These are phyloP conservation scores for Ciconia stormi DNA, from an alignment of 2,113 vertebrate genomes.

Conservation along the genomic window DNA sequence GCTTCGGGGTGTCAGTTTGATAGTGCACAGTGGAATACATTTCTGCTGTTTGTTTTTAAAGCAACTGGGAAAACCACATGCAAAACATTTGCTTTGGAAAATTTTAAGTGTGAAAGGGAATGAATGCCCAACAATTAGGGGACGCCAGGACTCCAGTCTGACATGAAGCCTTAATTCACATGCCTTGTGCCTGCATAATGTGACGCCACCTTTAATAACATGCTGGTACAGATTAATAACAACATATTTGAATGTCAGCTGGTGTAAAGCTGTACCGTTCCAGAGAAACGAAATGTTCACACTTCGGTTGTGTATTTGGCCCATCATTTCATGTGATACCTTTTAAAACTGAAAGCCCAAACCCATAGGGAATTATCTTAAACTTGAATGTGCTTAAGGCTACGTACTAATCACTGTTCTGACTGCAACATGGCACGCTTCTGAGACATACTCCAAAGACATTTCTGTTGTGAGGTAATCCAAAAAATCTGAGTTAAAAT, in stretches of 20 bases:
- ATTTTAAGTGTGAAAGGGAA: neutral
- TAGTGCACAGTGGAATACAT: accelerated
- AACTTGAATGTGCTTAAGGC: neutral
- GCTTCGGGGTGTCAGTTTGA: neutral
- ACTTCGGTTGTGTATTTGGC: neutral
- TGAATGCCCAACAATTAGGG: neutral
- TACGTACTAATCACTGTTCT: neutral
- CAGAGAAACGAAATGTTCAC: constrained; percentile 28
- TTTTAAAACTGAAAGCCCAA: neutral
- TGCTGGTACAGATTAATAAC: constrained; percentile 16
- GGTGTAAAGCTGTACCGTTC: neutral
- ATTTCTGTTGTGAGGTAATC: neutral
- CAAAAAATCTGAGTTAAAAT: neutral
- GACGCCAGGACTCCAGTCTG: neutral
- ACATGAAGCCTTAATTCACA: neutral
- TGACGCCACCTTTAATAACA: neutral
- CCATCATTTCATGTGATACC: neutral
- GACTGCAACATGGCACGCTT: neutral
- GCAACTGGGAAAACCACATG: neutral
- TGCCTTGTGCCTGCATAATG: neutral
- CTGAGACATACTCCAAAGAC: neutral
- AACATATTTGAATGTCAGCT: constrained; percentile 30
- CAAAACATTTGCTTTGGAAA: neutral
- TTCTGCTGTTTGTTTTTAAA: constrained; percentile 11
- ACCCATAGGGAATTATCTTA: neutral